These are phyloP conservation scores for Danio choprae DNA, from an alignment of 2,797 vertebrate species.

Conservation along the genomic window DNA sequence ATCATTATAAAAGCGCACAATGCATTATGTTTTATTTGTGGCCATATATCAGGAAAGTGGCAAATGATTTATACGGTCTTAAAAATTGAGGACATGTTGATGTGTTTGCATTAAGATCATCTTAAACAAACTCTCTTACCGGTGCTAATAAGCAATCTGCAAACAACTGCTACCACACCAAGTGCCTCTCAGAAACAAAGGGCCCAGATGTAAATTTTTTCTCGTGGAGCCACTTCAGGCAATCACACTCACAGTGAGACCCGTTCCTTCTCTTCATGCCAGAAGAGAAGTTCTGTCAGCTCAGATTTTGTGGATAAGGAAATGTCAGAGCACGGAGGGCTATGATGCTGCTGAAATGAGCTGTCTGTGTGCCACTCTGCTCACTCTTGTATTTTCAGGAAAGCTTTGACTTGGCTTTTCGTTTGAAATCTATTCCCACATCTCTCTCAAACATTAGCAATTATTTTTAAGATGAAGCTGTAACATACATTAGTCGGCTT, in stretches of 20 bases:
- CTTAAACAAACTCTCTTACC: slow-evolving; percentile 21
- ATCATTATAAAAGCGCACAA: too few species aligned
- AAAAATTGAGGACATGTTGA: too few species aligned
- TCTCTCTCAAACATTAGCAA: neutral
- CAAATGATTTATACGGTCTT: too few species aligned
- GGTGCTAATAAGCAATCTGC: slow-evolving; percentile 3
- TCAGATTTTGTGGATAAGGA: slow-evolving; percentile 49
- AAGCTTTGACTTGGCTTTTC: slow-evolving; percentile 30
- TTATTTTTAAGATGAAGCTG: slow-evolving; percentile 4
- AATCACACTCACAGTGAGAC: slow-evolving; percentile 33
- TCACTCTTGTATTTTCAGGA: slow-evolving; percentile 33
- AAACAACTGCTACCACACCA: neutral
- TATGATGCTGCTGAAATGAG: slow-evolving; percentile 42
- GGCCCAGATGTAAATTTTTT: slow-evolving; percentile 9
- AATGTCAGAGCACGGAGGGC: slow-evolving; percentile 53
- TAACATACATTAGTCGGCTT: neutral
- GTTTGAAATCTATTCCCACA: neutral
- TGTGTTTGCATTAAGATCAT: slow-evolving; percentile 21
- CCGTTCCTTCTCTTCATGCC: slow-evolving; percentile 29
- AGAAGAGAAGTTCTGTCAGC: slow-evolving; percentile 51
- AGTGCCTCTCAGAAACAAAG: slow-evolving; percentile 20
- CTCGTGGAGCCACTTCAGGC: slow-evolving; percentile 17
- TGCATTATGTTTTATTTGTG: too few species aligned
- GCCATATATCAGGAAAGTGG: too few species aligned
- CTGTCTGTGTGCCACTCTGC: slow-evolving; percentile 13